Percentiles rank a stretch among this genome's conserved stretches.
phyloP scores from a whole-genome alignment of 1,140 invertebrate species.

The Ips nitidus region DNA sequence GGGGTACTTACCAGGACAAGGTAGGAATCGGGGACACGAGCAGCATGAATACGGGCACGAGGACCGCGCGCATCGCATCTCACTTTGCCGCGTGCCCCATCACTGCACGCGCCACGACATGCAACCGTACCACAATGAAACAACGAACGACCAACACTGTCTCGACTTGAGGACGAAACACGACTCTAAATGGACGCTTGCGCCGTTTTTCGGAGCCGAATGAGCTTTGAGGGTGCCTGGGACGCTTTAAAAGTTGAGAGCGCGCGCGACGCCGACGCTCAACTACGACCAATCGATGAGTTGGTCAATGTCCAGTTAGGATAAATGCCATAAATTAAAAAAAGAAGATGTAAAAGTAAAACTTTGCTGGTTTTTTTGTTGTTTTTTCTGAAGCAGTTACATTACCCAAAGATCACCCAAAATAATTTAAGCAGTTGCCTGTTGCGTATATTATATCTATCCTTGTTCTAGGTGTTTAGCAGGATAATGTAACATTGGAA shows the following conservation, averaged over 20 bases:
- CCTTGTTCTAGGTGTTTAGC: no score
- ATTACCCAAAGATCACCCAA: no score
- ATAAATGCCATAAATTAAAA: no score
- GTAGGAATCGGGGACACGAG: conserved; percentile 33
- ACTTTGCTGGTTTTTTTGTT: no score
- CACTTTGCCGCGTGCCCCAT: conserved; percentile 37
- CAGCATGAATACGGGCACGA: conserved; percentile 36
- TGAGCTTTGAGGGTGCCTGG: conserved; percentile 8
- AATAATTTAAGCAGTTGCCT: no score
- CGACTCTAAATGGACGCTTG: conserved; percentile 28
- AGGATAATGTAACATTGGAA: no score
- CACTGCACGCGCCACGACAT: conserved; percentile 31
- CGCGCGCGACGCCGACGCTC: no score
- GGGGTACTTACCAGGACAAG: conserved; percentile 30
- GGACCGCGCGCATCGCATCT: conserved; percentile 35
- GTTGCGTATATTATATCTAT: no score
- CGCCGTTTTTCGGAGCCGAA: conserved; percentile 23
- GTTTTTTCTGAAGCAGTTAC: no score
- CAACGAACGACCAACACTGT: conserved; percentile 18
- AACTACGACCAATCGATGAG: no score
- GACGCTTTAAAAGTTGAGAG: not conserved
- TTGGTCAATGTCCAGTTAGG: no score
- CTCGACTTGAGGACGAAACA: conserved; percentile 8
- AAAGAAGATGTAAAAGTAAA: no score
- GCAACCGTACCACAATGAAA: conserved; percentile 25